Evolutionary conservation across 2,113 vertebrate species (phyloP).

Genomic region (Hypanus sabinus): DNA sequence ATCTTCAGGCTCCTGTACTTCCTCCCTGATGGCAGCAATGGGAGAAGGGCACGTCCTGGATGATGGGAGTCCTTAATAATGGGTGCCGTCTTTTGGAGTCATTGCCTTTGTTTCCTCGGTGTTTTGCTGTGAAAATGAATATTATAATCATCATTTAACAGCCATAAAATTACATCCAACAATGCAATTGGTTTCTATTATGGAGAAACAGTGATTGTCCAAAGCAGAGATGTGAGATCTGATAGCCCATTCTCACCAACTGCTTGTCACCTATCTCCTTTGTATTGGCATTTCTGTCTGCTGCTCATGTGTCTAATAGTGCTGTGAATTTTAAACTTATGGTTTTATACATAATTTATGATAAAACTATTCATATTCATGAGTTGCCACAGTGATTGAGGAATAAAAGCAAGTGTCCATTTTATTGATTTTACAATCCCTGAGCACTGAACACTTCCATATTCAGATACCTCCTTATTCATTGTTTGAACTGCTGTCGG

Average conservation of each 20-base stretch:
- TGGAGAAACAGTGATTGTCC: not conserved
- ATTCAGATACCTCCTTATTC: not conserved
- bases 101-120: not conserved
- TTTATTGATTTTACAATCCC: not conserved
- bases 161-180: not conserved
- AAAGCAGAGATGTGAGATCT: not conserved
- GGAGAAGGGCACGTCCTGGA: too few relatives aligned
- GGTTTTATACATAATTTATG: slow-evolving; percentile 27
- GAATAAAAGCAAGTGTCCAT: slow-evolving; percentile 1
- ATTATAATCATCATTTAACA: not conserved
- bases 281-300: not conserved
- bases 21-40: too few relatives aligned
- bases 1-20: too few relatives aligned
- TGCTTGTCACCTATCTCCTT: not conserved
- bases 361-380: slow-evolving; percentile 15
- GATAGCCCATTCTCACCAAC: not conserved
- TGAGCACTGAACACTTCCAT: not conserved
- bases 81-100: too few relatives aligned
- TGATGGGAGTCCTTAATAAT: too few relatives aligned
- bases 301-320: not conserved
- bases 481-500: not conserved
- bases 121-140: not conserved
- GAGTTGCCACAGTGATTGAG: slow-evolving; percentile 6
- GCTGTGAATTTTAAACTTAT: slow-evolving; percentile 23
- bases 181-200: not conserved